Conservation (phyloP, 2,113 vertebrate species). For the Typhlomys cinereus region DNA sequence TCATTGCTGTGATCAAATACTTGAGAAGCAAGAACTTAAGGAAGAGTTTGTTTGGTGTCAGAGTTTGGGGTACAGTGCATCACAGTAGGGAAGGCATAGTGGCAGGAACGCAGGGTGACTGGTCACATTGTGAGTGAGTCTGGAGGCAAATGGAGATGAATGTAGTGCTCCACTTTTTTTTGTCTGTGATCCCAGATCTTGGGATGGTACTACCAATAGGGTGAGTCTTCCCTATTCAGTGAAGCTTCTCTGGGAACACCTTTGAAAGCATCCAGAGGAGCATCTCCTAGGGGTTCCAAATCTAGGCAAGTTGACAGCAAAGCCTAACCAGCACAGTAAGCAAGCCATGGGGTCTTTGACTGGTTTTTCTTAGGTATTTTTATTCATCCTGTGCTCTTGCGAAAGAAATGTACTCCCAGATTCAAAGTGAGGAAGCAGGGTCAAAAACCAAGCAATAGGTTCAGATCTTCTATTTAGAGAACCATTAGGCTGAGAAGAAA, state of each 20-base stretch:
- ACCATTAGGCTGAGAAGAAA: background rate
- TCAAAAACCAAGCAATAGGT: background rate
- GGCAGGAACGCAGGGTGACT: background rate
- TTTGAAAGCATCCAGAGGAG: too few relatives aligned
- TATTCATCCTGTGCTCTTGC: background rate
- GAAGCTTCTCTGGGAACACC: background rate
- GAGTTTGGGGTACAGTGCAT: background rate
- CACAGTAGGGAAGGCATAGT: background rate
- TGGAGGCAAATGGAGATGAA: background rate
- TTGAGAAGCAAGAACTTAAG: background rate
- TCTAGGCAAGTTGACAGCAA: background rate
- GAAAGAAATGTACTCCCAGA: background rate
- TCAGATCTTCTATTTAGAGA: background rate
- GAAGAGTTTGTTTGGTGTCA: background rate
- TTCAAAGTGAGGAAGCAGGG: background rate
- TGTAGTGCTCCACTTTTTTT: background rate
- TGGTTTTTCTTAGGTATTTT: background rate
- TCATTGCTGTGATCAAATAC: background rate
- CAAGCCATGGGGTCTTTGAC: background rate
- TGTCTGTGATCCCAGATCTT: background rate
- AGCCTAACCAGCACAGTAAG: background rate
- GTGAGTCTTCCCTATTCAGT: background rate
- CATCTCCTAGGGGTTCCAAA: background rate
- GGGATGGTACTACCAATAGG: too few relatives aligned
- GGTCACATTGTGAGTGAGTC: background rate